A percentile compares a stretch with the other conserved stretches of the same genome.
Conservation (phyloP, 2,113 vertebrate genomes). For the Zapus hudsonius region DNA sequence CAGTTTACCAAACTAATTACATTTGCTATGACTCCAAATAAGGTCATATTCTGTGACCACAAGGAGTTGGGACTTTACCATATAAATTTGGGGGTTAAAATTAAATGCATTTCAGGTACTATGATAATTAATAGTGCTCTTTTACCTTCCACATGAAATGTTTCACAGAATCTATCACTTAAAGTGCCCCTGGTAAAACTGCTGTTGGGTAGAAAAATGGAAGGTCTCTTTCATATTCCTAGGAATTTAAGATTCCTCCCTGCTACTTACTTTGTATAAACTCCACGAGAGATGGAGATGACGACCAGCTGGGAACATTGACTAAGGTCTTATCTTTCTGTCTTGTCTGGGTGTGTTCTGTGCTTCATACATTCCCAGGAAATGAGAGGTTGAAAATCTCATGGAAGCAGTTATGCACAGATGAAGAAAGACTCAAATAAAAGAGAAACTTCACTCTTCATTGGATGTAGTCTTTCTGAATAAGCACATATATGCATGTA, state of each 20-base stretch:
- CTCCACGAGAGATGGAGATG: not conserved
- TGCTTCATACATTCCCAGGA: not conserved
- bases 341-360: not conserved
- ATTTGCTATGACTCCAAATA: not conserved
- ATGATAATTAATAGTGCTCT: not conserved
- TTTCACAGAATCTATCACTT: not conserved
- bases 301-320: not conserved
- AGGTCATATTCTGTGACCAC: not conserved
- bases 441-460: conserved; percentile 24
- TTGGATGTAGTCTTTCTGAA: not conserved
- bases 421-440: not conserved
- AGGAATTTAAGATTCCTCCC: not conserved
- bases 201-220: not conserved
- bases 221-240: not conserved
- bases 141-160: not conserved
- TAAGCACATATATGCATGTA: not conserved
- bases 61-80: too few species aligned
- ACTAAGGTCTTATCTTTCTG: not conserved
- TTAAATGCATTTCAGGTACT: not conserved
- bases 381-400: not conserved
- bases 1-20: not conserved
- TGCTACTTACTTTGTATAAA: not conserved
- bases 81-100: not conserved
- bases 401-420: not conserved
- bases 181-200: not conserved